Evolutionary conservation across 2,888 invertebrate genomes (phyloP), one percentile per base, ranked within the genome.

Genomic region (Sceliomorpha sp.): DNA sequence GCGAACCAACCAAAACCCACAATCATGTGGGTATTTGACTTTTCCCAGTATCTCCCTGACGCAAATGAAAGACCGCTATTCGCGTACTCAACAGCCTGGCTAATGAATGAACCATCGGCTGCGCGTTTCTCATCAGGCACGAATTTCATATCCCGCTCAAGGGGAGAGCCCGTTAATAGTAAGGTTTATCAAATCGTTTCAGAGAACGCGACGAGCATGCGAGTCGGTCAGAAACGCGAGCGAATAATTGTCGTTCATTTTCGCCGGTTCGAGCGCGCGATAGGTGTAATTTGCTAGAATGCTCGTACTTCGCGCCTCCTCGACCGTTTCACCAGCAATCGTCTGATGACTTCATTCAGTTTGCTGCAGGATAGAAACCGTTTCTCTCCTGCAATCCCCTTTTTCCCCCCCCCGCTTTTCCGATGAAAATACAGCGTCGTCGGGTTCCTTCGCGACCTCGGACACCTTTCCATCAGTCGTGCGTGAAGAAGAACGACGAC

Each of bases 101-200:
- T n/a, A n/a, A 42, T 53, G 20, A 40, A 31, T 31, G 31, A 40
- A 1, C 17, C 7, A 29, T 7, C 5, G 20, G 17, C 24, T 9
- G 14, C 37, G 5, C 5, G 20, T 20, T 4, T 20, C 2, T 4
- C 20, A 20, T 20, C 5, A 20, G 5, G 5, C 3, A 20, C 20
- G 5, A 20, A 20, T 20, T 20, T 20, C 20, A 2, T 20, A 2
- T 20, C 3, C 20, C n/a, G n/a, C n/a, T n/a, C n/a, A n/a, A n/a
- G n/a, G n/a, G n/a, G n/a, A n/a, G n/a, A n/a, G n/a, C n/a, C 20
- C 47, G 47, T 53, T n/a, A 62, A 62, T 62, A 47, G 36, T 47
- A 62, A 53, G 47, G 53, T 34, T 31, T 13, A 29, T 15, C 53
- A 62, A 62, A 62, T 62, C 45, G 62, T 53, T 62, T 62, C 51